Base-by-base conservation (phyloP, 2,113 vertebrate genomes). In the Naja naja region DNA sequence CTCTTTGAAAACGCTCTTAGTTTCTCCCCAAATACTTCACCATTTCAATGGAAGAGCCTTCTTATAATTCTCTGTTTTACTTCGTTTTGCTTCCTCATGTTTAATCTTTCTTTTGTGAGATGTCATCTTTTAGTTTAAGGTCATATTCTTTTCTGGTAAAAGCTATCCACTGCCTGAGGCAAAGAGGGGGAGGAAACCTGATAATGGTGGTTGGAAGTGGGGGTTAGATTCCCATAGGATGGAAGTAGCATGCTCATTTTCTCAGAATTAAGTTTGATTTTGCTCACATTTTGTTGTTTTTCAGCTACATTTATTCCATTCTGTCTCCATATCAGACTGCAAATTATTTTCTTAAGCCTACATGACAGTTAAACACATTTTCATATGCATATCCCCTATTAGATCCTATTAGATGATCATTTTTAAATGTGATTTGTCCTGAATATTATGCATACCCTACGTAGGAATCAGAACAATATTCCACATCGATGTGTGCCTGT, bases 171-270 rank as follows among this genome's bases (percentile, higher is more conserved):
- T 81, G 74, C 34, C 85, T 30, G 11, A 87, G 27, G 11, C 52
- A 54, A 39, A 55, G n/a, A 55, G 22, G 8, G 8, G 7, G 52
- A 88, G 52, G 53, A 55, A 88, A 22, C 20, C 47, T n/a, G 16
- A 20, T 53, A n/a, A n/a, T 7, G 14, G 5, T n/a, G 7, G 27
- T 87, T 53, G 47, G 25, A n/a, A 5, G n/a, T 39, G 20, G 49
- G 30, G 12, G 30, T n/a, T 34, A 55, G n/a, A 39, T 95, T 95
- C 95, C 90, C 27, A 54, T 88, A 14, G 86, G 49, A 88, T 20
- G 47, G 45, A 87, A 87, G 85, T 47, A 87, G 85, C 85, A 81
- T 22, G 34, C 34, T 81, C 18, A 81, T 81, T 81, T 81, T 39
- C 74, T 81, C 74, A 81, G 34, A 81, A 81, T 81, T 81, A 81